These are phyloP conservation scores for Salvelinus fontinalis DNA, from an alignment of 2,113 vertebrate species.

Conservation along the genomic window DNA sequence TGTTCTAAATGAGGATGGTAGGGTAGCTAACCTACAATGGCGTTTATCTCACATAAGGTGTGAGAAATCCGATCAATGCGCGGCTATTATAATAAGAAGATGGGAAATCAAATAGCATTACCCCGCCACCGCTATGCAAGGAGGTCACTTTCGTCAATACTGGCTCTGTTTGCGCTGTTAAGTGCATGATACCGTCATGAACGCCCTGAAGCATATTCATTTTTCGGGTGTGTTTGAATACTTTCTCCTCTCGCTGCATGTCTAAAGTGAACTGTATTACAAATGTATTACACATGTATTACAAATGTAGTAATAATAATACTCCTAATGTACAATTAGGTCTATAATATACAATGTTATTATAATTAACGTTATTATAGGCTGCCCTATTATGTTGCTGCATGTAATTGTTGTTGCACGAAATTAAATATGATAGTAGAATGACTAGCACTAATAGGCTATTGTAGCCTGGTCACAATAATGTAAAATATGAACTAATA, in stretches of 20 bases:
- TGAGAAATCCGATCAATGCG: slow-evolving; percentile 79
- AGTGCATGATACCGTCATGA: neutral
- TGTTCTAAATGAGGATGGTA: slow-evolving; percentile 73
- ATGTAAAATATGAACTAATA: neutral
- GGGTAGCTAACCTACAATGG: slow-evolving; percentile 68
- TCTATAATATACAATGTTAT: neutral
- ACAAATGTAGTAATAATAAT: slow-evolving; percentile 3
- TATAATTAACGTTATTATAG: neutral
- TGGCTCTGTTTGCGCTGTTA: neutral
- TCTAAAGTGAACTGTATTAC: neutral
- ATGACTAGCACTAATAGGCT: neutral
- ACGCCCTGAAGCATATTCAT: neutral
- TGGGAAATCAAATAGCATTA: slow-evolving; percentile 81
- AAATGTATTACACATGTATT: neutral
- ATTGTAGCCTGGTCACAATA: too few relatives aligned
- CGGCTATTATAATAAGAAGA: slow-evolving; percentile 82
- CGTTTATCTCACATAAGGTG: slow-evolving; percentile 62
- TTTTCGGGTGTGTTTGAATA: neutral
- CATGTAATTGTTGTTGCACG: neutral
- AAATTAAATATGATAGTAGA: neutral
- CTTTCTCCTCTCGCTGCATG: neutral
- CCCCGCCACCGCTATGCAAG: slow-evolving; percentile 62
- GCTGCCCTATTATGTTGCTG: too few relatives aligned
- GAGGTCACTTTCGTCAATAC: neutral
- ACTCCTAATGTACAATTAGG: neutral